Evolutionary conservation across 2,888 invertebrate species (phyloP), one percentile per base, ranked within the genome.

Genomic region (Myopa tessellatipennis): DNA sequence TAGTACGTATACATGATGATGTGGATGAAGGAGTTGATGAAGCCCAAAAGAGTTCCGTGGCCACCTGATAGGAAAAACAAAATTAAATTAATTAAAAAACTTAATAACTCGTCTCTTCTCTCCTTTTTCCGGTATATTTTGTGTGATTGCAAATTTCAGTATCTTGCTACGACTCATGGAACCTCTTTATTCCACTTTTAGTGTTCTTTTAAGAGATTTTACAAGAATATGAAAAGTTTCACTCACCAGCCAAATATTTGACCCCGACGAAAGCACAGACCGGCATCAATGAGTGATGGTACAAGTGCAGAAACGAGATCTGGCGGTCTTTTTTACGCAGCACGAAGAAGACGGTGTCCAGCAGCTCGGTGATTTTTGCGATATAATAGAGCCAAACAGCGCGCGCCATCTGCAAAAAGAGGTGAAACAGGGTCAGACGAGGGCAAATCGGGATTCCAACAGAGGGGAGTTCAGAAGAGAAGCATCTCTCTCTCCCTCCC

Each of bases 1-100:
- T 98, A 98, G 89, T 98, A 98, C 0, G 92, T 91, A 89, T 98
- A 98, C 98, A 98, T 98, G 79, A 97, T 91, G 76, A 97, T 92
- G 89, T 98, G 98, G 77, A 98, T 95, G 87, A 96, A 94, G 0
- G 96, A 94, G 89, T 98, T 98, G 83, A 97, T 92, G 79, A 96
- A 91, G 0, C 96, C 96, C 38, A 97, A 93, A 0, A 97, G 92
- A 0, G 97, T 95, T 18, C 94, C 95, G 86, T 97, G 97, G 40
- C 96, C 97, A 87, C 96, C 95, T 93, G 90, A 81, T 89, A 92
- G 34, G 67, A 16, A 2, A 63, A 70, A 26, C n/a, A 10, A 10
- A 61, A 58, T 6, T 6, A n/a, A 58, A 16, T 10, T 45, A 10
- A 45, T 26, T 26, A 26, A 26, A 26, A 2, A 1, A 26, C 26